Evolutionary conservation across 2,797 vertebrate genomes (phyloP).

Genomic region (Falco columbarius): DNA sequence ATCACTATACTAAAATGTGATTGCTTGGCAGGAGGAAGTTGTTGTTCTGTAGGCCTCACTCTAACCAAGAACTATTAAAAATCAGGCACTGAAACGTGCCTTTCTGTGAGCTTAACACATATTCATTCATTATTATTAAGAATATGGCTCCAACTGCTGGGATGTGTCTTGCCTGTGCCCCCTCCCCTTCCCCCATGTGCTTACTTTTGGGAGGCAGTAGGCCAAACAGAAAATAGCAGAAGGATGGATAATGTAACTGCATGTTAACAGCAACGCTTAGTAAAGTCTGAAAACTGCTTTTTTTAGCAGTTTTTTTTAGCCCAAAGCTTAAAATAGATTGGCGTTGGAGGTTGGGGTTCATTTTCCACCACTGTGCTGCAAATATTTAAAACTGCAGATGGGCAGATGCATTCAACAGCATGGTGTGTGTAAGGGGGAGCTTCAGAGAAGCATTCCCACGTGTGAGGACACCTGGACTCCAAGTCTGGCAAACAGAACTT

Average conservation of each 20-base stretch:
- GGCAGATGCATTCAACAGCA: neutral
- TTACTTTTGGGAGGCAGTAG: neutral
- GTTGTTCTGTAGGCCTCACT: neutral
- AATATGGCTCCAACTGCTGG: neutral
- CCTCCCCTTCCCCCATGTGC: neutral
- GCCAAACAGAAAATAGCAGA: neutral
- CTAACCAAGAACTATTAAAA: neutral
- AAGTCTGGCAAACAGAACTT: neutral
- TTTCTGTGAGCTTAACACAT: neutral
- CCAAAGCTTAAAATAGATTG: neutral
- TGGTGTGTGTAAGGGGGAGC: neutral
- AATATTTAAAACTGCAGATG: neutral
- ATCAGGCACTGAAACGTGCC: neutral
- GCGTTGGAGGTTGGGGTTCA: neutral
- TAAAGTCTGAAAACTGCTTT: neutral
- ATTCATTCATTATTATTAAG: neutral
- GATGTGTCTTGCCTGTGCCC: neutral
- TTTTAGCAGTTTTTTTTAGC: neutral
- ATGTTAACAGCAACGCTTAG: neutral
- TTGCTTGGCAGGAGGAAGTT: slow-evolving; percentile 11
- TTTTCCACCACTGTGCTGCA: neutral
- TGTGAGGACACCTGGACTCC: neutral
- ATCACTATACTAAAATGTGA: neutral
- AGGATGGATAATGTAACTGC: neutral
- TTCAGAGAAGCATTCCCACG: neutral